These are phyloP conservation scores for Spea hammondii DNA, from an alignment of 2,797 vertebrate genomes.

Conservation along the genomic window DNA sequence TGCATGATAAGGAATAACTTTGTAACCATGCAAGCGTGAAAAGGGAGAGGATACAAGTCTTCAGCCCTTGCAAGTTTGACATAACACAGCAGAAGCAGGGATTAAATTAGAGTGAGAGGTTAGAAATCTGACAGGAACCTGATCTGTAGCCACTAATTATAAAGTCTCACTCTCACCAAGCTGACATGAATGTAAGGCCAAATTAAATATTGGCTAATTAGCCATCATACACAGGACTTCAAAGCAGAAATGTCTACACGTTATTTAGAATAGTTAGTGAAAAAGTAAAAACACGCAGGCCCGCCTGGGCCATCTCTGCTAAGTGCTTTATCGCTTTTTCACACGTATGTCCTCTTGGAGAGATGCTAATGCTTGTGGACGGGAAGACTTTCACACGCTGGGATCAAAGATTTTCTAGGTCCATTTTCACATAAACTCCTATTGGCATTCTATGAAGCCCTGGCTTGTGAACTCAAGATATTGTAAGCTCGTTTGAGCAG, in stretches of 20 bases:
- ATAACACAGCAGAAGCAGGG: conserved; percentile 57
- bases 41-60: conserved; percentile 57
- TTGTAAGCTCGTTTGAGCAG: no score
- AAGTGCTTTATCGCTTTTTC: conserved; percentile 36
- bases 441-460: background rate
- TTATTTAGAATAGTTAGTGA: conserved; percentile 56
- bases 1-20: conserved; percentile 60
- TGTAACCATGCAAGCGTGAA: conserved; percentile 65
- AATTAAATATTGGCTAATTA: conserved; percentile 78
- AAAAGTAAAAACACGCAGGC: conserved; percentile 49
- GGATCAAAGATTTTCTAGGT: background rate
- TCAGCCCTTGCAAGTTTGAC: conserved; percentile 58
- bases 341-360: conserved; percentile 49
- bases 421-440: background rate
- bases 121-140: conserved; percentile 68
- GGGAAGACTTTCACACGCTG: background rate
- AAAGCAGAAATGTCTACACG: conserved; percentile 56
- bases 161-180: conserved; percentile 66
- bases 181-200: conserved; percentile 70
- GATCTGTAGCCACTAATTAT: conserved; percentile 73
- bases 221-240: conserved; percentile 63
- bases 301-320: conserved; percentile 12
- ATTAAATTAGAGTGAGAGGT: conserved; percentile 68
- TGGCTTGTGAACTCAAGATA: no score
- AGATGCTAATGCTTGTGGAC: conserved; percentile 29